Evolutionary conservation across 2,113 vertebrate species (phyloP).

Genomic region (Leucopternis melanops): DNA sequence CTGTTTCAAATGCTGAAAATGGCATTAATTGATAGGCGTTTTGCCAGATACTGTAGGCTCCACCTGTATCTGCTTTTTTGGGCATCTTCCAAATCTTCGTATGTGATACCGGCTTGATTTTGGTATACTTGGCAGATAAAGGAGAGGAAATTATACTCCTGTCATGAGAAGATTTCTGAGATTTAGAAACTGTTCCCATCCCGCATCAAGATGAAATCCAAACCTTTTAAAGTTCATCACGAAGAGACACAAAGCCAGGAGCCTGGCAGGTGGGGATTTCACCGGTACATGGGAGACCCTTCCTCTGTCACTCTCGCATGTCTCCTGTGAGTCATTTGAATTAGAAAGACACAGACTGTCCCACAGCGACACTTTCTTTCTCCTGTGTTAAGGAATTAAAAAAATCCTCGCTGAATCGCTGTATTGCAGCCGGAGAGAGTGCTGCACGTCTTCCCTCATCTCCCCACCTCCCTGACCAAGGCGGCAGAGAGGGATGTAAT

Average conservation of each 20-base stretch:
- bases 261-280: not conserved
- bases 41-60: not conserved
- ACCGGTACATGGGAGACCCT: not conserved
- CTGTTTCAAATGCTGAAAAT: not conserved
- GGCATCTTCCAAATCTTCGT: not conserved
- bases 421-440: rapidly evolving
- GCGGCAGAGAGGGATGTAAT: not conserved
- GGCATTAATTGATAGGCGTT: not conserved
- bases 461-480: not conserved
- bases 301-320: not conserved
- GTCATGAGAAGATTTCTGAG: not conserved
- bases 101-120: not conserved
- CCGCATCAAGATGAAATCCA: not conserved
- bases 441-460: not conserved
- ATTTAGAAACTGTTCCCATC: not conserved
- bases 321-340: not conserved
- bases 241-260: not conserved
- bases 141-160: not conserved
- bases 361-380: not conserved
- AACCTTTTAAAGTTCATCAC: not conserved
- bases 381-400: not conserved
- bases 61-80: not conserved
- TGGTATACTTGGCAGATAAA: not conserved
- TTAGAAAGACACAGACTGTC: not conserved
- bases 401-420: not conserved